Evolutionary conservation across 2,113 vertebrate genomes (phyloP).

Genomic region (human): DNA sequence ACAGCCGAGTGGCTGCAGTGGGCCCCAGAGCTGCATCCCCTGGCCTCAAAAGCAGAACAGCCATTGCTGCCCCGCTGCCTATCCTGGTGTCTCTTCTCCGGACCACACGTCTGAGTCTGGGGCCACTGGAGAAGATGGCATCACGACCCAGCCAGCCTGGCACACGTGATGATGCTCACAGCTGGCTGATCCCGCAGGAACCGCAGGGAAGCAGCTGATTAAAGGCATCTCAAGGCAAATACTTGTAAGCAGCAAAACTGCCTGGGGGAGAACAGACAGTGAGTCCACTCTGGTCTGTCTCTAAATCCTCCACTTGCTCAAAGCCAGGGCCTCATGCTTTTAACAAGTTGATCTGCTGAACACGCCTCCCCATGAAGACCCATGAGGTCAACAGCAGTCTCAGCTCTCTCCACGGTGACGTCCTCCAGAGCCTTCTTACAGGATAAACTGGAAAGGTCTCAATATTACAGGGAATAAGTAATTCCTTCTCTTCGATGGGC

Average conservation of each 20-base stretch:
- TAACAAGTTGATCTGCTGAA: background rate
- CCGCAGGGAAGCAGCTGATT: rapidly evolving
- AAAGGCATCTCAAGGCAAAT: background rate
- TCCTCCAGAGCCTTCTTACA: background rate
- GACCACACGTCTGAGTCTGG: rapidly evolving
- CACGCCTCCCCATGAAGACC: background rate
- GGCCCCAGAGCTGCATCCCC: background rate
- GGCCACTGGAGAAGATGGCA: background rate
- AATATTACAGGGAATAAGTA: rapidly evolving
- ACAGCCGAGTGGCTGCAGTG: rapidly evolving
- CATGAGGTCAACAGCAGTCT: rapidly evolving
- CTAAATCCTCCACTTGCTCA: background rate
- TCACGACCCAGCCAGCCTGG: background rate
- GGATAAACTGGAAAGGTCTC: background rate
- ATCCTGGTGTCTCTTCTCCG: too few relatives aligned
- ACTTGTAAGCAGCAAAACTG: rapidly evolving
- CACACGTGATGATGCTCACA: rapidly evolving
- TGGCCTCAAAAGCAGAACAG: background rate
- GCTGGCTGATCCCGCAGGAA: rapidly evolving
- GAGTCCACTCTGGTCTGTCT: rapidly evolving
- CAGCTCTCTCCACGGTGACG: rapidly evolving
- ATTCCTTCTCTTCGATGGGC: background rate
- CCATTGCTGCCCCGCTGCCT: rapidly evolving
- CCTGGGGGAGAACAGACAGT: background rate
- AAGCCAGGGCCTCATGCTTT: background rate